A percentile compares a stretch with the other conserved stretches of the same genome.
Evolutionary conservation across 1,140 invertebrate genomes (phyloP).

Genomic region (Micrasema longulum): DNA sequence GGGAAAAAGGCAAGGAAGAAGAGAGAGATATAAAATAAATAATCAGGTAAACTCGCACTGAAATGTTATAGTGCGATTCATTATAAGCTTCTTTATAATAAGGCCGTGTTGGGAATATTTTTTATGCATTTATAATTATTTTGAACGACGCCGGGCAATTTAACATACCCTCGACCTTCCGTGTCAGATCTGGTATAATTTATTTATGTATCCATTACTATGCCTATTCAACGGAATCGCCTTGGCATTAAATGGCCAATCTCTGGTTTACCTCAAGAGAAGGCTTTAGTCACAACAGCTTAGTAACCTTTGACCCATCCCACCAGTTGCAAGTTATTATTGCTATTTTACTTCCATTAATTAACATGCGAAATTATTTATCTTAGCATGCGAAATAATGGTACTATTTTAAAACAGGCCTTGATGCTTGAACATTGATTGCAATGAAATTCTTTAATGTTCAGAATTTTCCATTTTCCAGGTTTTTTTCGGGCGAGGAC

Average conservation of each 20-base stretch:
- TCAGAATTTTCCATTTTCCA: too few species aligned
- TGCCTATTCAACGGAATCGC: slow-evolving; percentile 17
- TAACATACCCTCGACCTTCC: too few species aligned
- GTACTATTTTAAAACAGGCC: neutral
- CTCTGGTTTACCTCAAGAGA: slow-evolving; percentile 10
- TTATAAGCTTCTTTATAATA: too few species aligned
- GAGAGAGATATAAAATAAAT: too few species aligned
- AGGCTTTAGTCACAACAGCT: slow-evolving; percentile 5
- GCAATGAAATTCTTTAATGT: too few species aligned
- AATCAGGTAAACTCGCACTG: too few species aligned
- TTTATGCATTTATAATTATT: too few species aligned
- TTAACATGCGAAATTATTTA: neutral
- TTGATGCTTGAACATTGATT: neutral
- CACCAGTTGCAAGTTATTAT: neutral
- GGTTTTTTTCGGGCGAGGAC: too few species aligned
- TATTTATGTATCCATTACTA: slow-evolving; percentile 27
- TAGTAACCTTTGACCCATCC: slow-evolving; percentile 35
- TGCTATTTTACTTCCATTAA: neutral
- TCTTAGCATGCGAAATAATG: neutral
- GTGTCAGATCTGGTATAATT: neutral
- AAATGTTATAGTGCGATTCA: too few species aligned
- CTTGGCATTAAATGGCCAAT: slow-evolving; percentile 34
- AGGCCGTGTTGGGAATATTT: too few species aligned
- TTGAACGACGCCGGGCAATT: too few species aligned
- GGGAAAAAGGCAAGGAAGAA: too few species aligned